Base-by-base conservation (phyloP, 2,888 invertebrate species). In the Papilio protenor region DNA sequence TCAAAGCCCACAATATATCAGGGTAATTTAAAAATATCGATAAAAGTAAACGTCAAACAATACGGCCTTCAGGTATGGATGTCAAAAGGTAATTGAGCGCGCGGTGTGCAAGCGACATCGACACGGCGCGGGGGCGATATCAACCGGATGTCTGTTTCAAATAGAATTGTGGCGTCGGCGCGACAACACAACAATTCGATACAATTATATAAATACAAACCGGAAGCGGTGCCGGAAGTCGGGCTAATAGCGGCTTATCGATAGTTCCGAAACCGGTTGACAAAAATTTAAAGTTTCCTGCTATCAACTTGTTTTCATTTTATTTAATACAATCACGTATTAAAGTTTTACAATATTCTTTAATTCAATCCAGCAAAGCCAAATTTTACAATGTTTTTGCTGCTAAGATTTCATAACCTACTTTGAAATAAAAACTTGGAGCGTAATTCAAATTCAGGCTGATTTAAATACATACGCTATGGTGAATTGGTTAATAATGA, bases 1-100 rank as follows among this genome's bases (percentile, higher is more conserved):
- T 45, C 11, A 40, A 18, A 69, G 45, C 40, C n/a, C 40, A 69
- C n/a, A 69, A 45, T 14, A 21, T 14, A 8, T 4, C 18, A 45
- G 14, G 0, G 45, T 12, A 45, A 69, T 69, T 45, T 45, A 1
- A 69, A 45, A 69, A 61, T 61, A 27, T 21, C 71, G 71, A 71
- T 47, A 66, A 81, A 61, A 77, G 81, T 77, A 82, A 80, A 81
- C 79, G 80, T 80, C 81, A 80, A 85, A 86, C 85, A 86, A 86
- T 84, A 84, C 81, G 84, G 82, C 86, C 85, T 86, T 86, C 84
- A 82, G 83, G 84, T 86, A 83, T 83, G 86, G 86, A 87, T 86
- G 86, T 87, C 86, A 87, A 86, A 84, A 84, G 83, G 82, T 88
- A 87, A 89, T 88, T 85, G 84, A 85, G 83, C 83, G 83, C 82